Base-by-base conservation (phyloP, 2,797 vertebrate species). In the Danio tinwini region DNA sequence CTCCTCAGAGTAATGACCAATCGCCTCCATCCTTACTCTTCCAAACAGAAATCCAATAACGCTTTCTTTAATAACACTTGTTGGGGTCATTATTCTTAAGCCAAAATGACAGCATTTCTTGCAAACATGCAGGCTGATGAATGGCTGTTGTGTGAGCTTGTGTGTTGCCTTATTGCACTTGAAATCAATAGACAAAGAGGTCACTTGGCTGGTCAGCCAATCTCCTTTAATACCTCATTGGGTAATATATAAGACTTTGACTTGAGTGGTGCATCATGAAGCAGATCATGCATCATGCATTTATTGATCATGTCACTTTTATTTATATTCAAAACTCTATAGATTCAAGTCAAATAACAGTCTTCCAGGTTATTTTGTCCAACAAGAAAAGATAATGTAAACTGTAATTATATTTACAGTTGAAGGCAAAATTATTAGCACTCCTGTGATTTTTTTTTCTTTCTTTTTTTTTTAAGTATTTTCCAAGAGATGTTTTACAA, bases 131-230 rank as follows among this genome's bases (percentile, higher is more conserved):
- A n/a, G 61, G 45, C 74, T 82, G 50, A 80, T 52, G 64, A 72
- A 82, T 71, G 52, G 42, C 45, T 39, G 47, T 55, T 13, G 39
- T 75, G 40, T n/a, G 0, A 29, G 8, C 10, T 44, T 59, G 56
- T n/a, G 53, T 47, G 67, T 17, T 59, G 7, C 62, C 63, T 21
- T 13, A 75, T 85, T 79, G 79, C 70, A 80, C 79, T 76, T 14
- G 68, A 39, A 65, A 78, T 16, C 59, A 50, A 68, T 55, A 83
- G 50, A 79, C 67, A 72, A 75, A 85, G 44, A 49, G 45, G n/a
- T 77, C 42, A 14, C 63, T 76, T 67, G 47, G 58, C 29, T 47
- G 70, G 55, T 29, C 55, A 37, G 40, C 12, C 70, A 73, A 45
- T 73, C 55, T 77, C 7, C 40, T 11, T 45, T 47, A 47, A 44